A percentile compares a stretch with the other conserved stretches of the same genome.
Conservation (phyloP, 2,797 vertebrate species). For the Eleutherodactylus coqui region DNA sequence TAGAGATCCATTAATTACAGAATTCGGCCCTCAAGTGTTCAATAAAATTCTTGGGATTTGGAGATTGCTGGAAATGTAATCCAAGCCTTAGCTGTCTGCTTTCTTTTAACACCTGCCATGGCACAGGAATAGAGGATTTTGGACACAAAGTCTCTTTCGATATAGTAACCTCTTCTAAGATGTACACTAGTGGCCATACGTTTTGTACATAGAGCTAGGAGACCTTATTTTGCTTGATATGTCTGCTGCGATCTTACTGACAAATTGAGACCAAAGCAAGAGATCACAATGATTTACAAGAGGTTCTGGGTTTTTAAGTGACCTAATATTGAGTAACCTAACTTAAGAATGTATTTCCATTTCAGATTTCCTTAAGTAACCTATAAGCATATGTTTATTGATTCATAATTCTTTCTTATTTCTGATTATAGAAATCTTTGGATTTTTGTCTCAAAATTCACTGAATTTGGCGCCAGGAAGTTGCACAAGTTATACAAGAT, state of each 20-base stretch:
- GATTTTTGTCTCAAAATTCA: conserved; percentile 99
- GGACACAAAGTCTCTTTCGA: too few relatives aligned
- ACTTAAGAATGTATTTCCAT: background rate
- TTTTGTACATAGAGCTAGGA: too few relatives aligned
- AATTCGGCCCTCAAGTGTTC: background rate
- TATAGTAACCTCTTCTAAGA: too few relatives aligned
- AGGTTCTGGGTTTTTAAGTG: background rate
- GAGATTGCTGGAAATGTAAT: too few relatives aligned
- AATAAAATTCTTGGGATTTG: background rate
- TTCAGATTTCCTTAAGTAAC: background rate
- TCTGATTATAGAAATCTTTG: conserved; percentile 88
- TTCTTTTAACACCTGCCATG: background rate
- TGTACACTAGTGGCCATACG: too few relatives aligned
- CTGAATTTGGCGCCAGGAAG: conserved; percentile 96
- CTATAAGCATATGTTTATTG: background rate
- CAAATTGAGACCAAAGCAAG: background rate
- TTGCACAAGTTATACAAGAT: conserved; percentile 98
- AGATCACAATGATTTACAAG: background rate
- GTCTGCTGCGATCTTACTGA: background rate
- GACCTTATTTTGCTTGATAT: background rate
- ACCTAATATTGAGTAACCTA: background rate
- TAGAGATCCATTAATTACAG: too few relatives aligned
- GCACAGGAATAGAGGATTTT: too few relatives aligned
- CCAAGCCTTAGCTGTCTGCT: too few relatives aligned
- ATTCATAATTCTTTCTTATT: conserved; percentile 33